Evolutionary conservation across 2,797 vertebrate genomes (phyloP), one percentile per base, ranked within the genome.

Genomic region (Ctenosaura bakeri): DNA sequence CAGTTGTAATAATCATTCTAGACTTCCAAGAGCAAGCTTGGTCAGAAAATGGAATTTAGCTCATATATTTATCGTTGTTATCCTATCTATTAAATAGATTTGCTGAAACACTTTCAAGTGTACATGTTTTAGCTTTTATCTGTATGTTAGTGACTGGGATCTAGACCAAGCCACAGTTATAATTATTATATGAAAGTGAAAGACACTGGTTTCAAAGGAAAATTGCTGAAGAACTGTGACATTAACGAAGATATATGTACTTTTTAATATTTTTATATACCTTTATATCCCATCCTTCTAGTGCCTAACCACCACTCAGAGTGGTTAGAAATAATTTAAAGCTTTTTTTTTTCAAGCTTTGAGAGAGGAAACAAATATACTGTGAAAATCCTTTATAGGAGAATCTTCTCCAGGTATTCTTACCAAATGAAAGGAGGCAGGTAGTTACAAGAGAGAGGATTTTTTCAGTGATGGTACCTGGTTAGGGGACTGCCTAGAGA

Each of bases 61-160:
- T 73, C 26, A 90, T 86, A 32, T 52, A 52, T 79, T 66, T 64
- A 62, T 78, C 29, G 42, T 14, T 16, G 42, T 35, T 79, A 26
- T 50, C 29, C 32, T 46, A 50, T 79, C n/a, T 77, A 62, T 26
- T 73, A 59, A 88, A 73, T 29, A 83, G 52, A 42, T 74, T 50
- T 29, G 56, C 32, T 79, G 50, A 80, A 26, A 86, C 66, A 81
- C 29, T 69, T 73, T 69, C n/a, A 20, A 85, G 46, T 71, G 0
- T 56, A 32, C 66, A 13, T 77, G n/a, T 71, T 79, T 80, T 62
- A 74, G 62, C 50, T 90, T 81, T 52, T 46, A 77, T 84, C 78
- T 78, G n/a, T 6, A 80, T 85, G n/a, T 71, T 26, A 20, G 35
- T 24, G 9, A 20, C 59, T 88, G 50, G 42, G n/a, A 38, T 82